A percentile compares a stretch with the other conserved stretches of the same genome.
Evolutionary conservation across 2,888 invertebrate species (phyloP).

Genomic region (Yponomeuta plumbellus): DNA sequence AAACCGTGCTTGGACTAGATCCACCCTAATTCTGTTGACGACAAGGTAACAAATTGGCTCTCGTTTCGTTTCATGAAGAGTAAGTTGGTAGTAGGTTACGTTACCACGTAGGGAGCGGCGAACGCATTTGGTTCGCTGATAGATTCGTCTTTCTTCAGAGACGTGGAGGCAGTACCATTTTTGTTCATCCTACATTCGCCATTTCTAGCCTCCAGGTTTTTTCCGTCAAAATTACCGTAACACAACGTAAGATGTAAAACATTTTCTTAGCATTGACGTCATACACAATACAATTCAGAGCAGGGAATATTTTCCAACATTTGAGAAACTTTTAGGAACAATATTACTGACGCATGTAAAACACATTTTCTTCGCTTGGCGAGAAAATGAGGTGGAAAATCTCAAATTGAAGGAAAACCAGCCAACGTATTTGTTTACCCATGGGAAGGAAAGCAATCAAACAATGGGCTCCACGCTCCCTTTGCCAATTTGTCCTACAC

Average conservation of each 20-base stretch:
- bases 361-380: not conserved
- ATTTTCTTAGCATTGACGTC: not conserved
- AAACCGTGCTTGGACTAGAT: not conserved
- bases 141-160: too few species aligned
- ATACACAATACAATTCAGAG: not conserved
- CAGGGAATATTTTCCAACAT: not conserved
- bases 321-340: not conserved
- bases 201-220: too few species aligned
- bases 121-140: too few species aligned
- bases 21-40: not conserved
- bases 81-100: not conserved
- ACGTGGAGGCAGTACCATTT: too few species aligned
- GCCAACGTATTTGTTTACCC: slow-evolving; percentile 8
- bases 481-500: not conserved
- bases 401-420: not conserved
- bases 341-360: not conserved
- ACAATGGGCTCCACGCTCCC: not conserved
- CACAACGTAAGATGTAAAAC: not conserved
- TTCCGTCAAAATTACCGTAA: not conserved
- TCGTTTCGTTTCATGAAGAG: not conserved
- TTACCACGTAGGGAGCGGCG: not conserved
- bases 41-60: slow-evolving; percentile 12
- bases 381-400: not conserved
- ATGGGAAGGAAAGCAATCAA: slow-evolving; percentile 9
- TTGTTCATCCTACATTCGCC: too few species aligned